phyloP scores from a whole-genome alignment of 2,113 vertebrate species.

The Penelope pileata region DNA sequence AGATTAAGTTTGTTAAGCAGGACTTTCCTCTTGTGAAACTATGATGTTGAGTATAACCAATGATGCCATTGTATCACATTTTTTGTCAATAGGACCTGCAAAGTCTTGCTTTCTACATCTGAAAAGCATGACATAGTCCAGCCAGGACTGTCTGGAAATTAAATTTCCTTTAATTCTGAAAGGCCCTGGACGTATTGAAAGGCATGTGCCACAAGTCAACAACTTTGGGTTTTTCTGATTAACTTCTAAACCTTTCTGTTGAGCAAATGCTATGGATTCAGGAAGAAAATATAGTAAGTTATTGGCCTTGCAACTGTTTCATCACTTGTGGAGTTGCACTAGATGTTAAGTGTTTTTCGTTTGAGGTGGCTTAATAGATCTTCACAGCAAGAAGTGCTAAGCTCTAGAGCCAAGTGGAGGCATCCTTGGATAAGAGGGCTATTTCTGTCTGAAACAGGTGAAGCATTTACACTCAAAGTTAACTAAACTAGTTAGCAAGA shows the following conservation, averaged over 20 bases:
- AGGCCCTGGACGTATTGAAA: neutral
- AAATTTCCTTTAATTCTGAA: neutral
- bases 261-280: neutral
- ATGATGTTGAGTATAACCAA: neutral
- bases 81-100: neutral
- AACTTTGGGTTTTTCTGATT: neutral
- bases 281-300: neutral
- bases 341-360: neutral
- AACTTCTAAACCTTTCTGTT: neutral
- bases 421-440: neutral
- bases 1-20: neutral
- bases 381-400: neutral
- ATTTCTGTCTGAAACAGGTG: neutral
- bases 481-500: neutral
- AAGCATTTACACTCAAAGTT: neutral
- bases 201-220: neutral
- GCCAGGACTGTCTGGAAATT: no score
- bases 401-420: neutral
- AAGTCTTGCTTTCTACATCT: neutral
- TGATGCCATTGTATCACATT: neutral
- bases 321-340: neutral
- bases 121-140: neutral
- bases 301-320: neutral
- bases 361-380: neutral
- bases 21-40: neutral